Conservation (phyloP, 2,113 vertebrate species). For the Polypterus senegalus region DNA sequence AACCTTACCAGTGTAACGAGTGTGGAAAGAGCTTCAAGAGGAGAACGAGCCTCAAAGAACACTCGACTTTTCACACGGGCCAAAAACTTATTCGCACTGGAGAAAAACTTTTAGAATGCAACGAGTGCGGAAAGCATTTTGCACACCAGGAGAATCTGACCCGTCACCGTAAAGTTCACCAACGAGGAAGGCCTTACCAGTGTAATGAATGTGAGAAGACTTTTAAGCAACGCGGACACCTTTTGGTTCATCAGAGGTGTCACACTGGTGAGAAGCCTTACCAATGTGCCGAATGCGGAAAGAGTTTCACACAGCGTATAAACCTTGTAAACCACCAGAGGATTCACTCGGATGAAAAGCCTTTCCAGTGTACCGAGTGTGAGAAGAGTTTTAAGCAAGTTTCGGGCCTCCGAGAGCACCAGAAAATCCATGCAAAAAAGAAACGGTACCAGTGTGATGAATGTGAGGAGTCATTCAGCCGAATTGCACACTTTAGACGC, state of each 20-base stretch:
- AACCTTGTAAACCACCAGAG: slow-evolving; percentile 27
- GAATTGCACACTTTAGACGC: slow-evolving; percentile 26
- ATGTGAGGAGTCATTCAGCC: slow-evolving; percentile 32
- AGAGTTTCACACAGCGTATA: slow-evolving; percentile 33
- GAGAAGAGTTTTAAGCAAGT: too few species aligned
- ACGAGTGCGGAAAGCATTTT: slow-evolving; percentile 3
- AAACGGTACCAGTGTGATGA: slow-evolving; percentile 18
- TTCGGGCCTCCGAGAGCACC: too few species aligned
- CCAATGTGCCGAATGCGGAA: slow-evolving; percentile 25
- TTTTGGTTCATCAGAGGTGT: slow-evolving; percentile 24
- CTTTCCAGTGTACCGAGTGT: neutral
- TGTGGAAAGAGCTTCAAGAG: slow-evolving; percentile 35
- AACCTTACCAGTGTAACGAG: slow-evolving; percentile 23
- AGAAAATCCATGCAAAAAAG: too few species aligned
- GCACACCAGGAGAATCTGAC: neutral
- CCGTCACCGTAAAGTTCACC: neutral
- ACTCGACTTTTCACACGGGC: slow-evolving; percentile 11
- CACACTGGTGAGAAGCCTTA: slow-evolving; percentile 36
- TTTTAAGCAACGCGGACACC: too few species aligned
- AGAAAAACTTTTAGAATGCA: slow-evolving; percentile 19
- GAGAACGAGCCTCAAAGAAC: slow-evolving; percentile 23
- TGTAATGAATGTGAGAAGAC: too few species aligned
- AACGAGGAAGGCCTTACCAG: too few species aligned
- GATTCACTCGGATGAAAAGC: slow-evolving; percentile 31
- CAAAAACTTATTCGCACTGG: slow-evolving; percentile 19